Conservation (phyloP, 1,140 invertebrate species). For the Marisa cornuarietis region DNA sequence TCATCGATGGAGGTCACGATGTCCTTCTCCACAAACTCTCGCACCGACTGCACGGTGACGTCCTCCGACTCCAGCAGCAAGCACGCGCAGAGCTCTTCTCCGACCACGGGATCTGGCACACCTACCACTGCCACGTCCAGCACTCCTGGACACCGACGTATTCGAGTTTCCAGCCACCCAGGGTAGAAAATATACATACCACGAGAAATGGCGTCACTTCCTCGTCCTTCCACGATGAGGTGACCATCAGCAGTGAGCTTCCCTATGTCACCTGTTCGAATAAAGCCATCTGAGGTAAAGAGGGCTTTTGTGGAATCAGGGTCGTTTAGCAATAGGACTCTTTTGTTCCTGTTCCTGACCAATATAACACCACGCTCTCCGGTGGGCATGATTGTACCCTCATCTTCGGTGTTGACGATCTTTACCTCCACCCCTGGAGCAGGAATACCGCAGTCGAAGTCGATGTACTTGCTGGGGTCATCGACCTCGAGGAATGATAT, state of each 20-base stretch:
- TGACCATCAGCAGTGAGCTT: constrained; percentile 1
- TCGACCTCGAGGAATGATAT: background rate
- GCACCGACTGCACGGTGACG: background rate
- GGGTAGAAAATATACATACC: constrained; percentile 5
- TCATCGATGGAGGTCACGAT: background rate
- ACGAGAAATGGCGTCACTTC: constrained; percentile 8
- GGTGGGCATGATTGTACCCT: background rate
- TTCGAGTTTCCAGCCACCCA: background rate
- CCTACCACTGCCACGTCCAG: background rate
- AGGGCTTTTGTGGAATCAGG: constrained; percentile 1
- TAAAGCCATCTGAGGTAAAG: constrained; percentile 8
- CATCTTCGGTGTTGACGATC: background rate
- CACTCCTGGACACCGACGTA: constrained; percentile 6
- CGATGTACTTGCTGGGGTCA: background rate
- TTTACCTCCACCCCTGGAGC: background rate
- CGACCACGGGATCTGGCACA: constrained; percentile 7
- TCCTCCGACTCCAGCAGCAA: constrained; percentile 12
- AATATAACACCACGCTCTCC: background rate
- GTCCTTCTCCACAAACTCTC: constrained; percentile 9
- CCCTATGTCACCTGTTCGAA: constrained; percentile 16
- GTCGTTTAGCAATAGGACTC: background rate
- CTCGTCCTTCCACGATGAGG: constrained; percentile 6
- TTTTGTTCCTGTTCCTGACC: background rate
- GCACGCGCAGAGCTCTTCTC: constrained; percentile 14
- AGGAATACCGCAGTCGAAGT: background rate